A percentile compares a stretch with the other conserved stretches of the same genome.
These are phyloP conservation scores for Coelopa pilipes DNA, from an alignment of 2,888 invertebrate species.

Conservation along the genomic window DNA sequence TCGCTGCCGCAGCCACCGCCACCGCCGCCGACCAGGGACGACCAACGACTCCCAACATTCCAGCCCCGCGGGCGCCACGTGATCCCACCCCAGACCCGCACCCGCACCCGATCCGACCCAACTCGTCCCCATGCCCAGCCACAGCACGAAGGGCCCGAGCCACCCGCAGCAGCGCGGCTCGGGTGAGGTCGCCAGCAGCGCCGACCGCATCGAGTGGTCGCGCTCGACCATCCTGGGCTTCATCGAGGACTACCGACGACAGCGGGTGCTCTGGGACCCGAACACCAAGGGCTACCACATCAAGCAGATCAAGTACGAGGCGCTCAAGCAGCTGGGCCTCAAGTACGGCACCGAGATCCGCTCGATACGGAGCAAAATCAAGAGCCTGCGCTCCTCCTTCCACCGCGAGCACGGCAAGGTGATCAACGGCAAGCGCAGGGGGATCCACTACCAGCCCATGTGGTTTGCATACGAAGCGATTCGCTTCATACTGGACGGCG, in stretches of 20 bases:
- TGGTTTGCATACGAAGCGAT: slow-evolving; percentile 66
- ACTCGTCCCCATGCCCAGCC: slow-evolving; percentile 16
- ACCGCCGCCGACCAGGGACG: not conserved
- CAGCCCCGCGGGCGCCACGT: slow-evolving; percentile 13
- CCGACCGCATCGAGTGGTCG: slow-evolving; percentile 64
- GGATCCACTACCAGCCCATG: slow-evolving; percentile 64
- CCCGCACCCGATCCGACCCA: slow-evolving; percentile 9
- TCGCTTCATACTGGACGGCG: slow-evolving; percentile 63
- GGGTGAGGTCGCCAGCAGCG: slow-evolving; percentile 27
- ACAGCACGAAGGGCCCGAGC: slow-evolving; percentile 28
- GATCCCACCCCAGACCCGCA: not conserved
- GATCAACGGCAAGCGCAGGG: slow-evolving; percentile 60
- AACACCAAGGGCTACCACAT: slow-evolving; percentile 65
- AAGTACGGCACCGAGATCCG: slow-evolving; percentile 65
- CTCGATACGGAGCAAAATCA: slow-evolving; percentile 64
- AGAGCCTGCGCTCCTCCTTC: slow-evolving; percentile 63
- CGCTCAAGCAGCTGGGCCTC: slow-evolving; percentile 59
- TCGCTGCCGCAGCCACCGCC: too few species aligned
- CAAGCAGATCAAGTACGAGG: slow-evolving; percentile 64
- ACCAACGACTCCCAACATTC: slow-evolving; percentile 25
- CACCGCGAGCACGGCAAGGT: slow-evolving; percentile 65
- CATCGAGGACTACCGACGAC: slow-evolving; percentile 62
- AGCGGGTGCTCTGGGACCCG: slow-evolving; percentile 64
- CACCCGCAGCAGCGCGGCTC: slow-evolving; percentile 36
- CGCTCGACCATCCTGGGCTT: slow-evolving; percentile 63